phyloP scores from a whole-genome alignment of 92 coral and sea anemone genomes.

The Palythoa caribaeorum region DNA sequence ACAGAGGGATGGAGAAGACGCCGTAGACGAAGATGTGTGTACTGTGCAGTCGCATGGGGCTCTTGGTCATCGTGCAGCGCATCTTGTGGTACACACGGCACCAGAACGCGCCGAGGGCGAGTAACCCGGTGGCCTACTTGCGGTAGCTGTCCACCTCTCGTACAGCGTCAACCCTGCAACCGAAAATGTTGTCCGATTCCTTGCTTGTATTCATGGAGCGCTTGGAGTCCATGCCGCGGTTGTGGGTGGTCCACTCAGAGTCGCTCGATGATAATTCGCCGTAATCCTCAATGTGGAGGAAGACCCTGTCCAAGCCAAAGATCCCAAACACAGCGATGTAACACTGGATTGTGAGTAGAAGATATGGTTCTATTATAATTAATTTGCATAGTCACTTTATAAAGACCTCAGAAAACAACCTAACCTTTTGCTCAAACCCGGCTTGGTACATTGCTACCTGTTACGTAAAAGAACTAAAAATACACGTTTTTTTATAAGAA shows the following conservation, averaged over 20 bases:
- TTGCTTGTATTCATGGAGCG: conserved; percentile 76
- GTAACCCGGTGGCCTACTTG: conserved; percentile 17
- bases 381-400: not conserved
- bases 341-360: conserved; percentile 82
- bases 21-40: conserved; percentile 35
- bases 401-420: not conserved
- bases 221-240: conserved; percentile 85
- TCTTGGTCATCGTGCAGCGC: conserved; percentile 50
- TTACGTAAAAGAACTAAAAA: too few species aligned
- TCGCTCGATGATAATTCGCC: conserved; percentile 60
- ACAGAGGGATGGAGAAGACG: conserved; percentile 50
- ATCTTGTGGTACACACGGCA: conserved; percentile 48
- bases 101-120: conserved; percentile 27
- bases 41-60: conserved; percentile 49
- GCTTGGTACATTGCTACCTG: not conserved
- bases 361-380: not conserved
- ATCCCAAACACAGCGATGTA: conserved; percentile 66
- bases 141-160: conserved; percentile 30
- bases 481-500: too few species aligned
- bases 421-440: not conserved
- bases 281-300: conserved; percentile 81
- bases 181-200: conserved; percentile 74
- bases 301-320: conserved; percentile 74
- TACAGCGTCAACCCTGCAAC: conserved; percentile 67
- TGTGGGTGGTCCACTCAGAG: conserved; percentile 79